phyloP scores from a whole-genome alignment of 2,888 invertebrate species.

The Matsumyia berberina region DNA sequence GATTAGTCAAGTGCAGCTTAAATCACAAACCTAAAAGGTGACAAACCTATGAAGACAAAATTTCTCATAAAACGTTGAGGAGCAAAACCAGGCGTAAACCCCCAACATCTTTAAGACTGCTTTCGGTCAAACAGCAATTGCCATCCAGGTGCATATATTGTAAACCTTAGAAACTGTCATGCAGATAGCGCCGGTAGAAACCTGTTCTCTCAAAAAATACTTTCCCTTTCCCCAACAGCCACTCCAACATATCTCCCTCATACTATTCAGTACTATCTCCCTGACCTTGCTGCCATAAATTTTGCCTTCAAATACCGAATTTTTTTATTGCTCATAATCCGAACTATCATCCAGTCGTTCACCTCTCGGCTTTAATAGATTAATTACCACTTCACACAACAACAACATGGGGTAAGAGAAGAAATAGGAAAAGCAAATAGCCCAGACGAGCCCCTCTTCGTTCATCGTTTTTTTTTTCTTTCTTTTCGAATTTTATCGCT shows the following conservation, averaged over 20 bases:
- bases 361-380: constrained; percentile 67
- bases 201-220: background rate
- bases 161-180: no score
- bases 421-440: constrained; percentile 26
- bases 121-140: no score
- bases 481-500: constrained; percentile 52
- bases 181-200: no score
- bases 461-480: constrained; percentile 8
- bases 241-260: background rate
- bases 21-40: no score
- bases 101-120: no score
- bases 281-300: constrained; percentile 69
- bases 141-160: no score
- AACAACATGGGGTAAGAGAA: background rate
- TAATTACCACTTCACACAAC: constrained; percentile 44
- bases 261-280: background rate
- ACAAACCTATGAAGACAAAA: no score
- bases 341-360: constrained; percentile 65
- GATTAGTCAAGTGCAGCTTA: no score
- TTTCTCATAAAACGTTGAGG: no score
- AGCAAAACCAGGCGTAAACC: no score
- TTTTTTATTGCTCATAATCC: constrained; percentile 52
- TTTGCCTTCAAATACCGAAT: constrained; percentile 31
- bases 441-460: constrained; percentile 45
- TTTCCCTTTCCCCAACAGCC: background rate